These are phyloP conservation scores for Antennarius striatus DNA, from an alignment of 2,113 vertebrate genomes.

Conservation along the genomic window DNA sequence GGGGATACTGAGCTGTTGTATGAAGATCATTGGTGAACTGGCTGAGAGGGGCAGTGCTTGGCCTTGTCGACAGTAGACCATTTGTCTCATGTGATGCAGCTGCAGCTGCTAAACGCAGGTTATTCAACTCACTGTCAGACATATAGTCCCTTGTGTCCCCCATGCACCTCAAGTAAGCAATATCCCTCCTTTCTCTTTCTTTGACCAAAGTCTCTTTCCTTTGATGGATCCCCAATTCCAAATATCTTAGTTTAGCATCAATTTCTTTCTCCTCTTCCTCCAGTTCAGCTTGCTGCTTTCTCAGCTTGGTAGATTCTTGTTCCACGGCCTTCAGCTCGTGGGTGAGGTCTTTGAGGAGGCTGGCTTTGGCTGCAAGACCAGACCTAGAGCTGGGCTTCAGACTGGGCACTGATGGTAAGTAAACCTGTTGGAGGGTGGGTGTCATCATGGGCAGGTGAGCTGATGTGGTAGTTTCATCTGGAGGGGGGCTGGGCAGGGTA, in stretches of 20 bases:
- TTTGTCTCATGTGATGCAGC: constrained; percentile 82
- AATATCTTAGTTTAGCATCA: constrained; percentile 95
- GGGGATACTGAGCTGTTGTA: constrained; percentile 78
- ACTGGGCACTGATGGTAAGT: constrained; percentile 85
- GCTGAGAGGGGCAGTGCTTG: constrained; percentile 79
- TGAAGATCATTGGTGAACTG: constrained; percentile 86
- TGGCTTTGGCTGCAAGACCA: constrained; percentile 88
- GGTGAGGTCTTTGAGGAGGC: constrained; percentile 93
- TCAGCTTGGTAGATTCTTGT: constrained; percentile 95
- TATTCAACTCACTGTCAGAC: constrained; percentile 95
- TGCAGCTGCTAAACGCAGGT: constrained; percentile 84
- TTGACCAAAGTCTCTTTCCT: constrained; percentile 95
- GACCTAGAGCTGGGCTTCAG: constrained; percentile 80
- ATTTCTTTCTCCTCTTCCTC: constrained; percentile 99
- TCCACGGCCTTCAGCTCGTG: constrained; percentile 96
- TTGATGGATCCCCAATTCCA: constrained; percentile 95
- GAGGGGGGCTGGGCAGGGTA: constrained; percentile 96
- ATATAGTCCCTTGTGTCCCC: constrained; percentile 93
- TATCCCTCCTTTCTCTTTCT: constrained; percentile 88
- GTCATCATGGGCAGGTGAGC: constrained; percentile 87
- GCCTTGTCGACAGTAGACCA: constrained; percentile 78
- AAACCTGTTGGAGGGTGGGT: constrained; percentile 87
- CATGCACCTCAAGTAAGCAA: constrained; percentile 89
- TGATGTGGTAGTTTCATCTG: constrained; percentile 84
- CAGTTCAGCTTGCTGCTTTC: constrained; percentile 97